Evolutionary conservation across 64 coral and sea anemone genomes (phyloP), one percentile per base, ranked within the genome.

Genomic region (Catalaphyllia jardinei): DNA sequence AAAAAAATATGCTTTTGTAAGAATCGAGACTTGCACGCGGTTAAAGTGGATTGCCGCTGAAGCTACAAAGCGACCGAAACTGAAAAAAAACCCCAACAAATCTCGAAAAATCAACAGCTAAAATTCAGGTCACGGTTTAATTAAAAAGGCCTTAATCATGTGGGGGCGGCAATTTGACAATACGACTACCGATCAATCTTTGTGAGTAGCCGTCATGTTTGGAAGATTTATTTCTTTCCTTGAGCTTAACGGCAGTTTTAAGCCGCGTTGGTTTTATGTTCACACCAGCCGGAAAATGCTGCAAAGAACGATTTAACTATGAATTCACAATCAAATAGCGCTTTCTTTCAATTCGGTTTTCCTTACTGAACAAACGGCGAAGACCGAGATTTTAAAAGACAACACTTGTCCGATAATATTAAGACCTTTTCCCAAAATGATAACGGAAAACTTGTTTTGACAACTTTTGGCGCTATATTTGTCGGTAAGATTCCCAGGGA

Each of bases 171-270:
- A 49, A n/a, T 5, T n/a, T 71, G 42, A 67, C 81, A 83, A 83
- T 67, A 49, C 62, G 17, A 16, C 63, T 22, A 33, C 81, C 81
- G 81, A 22, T 38, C 20, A 15, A 71, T 61, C 62, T 85, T 85
- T 85, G 81, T 85, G 33, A 25, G 20, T 13, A 15, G 33, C 31
- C 63, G 81, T 85, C 81, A 71, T 85, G 63, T 85, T 85, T 64
- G 18, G 63, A 49, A 85, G 71, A 85, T 64, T 85, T 22, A 85
- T 85, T 85, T 85, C 81, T 85, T 71, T 38, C 81, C 63, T 71
- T 39, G 42, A 85, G 81, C 33, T 71, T 71, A 71, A 63, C 63
- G 62, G 81, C 69, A 35, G 24, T 80, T 7, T 39, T 13, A 10
- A 24, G 76, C 76, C 76, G 76, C 81, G 60, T 28, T 42, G 60